Percentiles rank a stretch among this genome's conserved stretches.
Evolutionary conservation across 2,888 invertebrate species (phyloP).

Genomic region (Pseudococcus viburni): DNA sequence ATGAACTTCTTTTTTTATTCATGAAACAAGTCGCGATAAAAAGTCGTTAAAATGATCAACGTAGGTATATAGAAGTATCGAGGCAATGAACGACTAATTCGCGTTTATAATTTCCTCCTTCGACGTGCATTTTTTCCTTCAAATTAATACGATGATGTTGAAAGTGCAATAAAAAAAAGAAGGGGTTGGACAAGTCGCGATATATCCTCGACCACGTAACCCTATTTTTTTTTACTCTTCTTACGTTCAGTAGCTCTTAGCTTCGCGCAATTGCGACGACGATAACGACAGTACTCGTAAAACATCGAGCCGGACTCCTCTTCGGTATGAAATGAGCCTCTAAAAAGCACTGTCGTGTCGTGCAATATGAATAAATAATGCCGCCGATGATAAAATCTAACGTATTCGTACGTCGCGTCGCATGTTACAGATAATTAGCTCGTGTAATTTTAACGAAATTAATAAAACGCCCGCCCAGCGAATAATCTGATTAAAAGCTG

Average conservation of each 20-base stretch:
- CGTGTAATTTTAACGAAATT: slow-evolving; percentile 24
- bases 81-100: background rate
- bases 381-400: background rate
- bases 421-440: slow-evolving; percentile 9
- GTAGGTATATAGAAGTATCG: background rate
- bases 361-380: background rate
- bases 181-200: background rate
- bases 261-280: too few species aligned
- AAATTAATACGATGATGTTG: background rate
- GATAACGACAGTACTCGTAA: too few species aligned
- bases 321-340: too few species aligned
- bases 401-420: background rate
- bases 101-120: background rate
- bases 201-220: background rate
- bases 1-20: background rate
- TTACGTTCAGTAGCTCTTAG: background rate
- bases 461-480: background rate
- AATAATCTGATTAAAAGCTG: background rate
- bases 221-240: background rate
- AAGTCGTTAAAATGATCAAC: background rate
- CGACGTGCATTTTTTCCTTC: background rate
- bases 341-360: too few species aligned
- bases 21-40: background rate
- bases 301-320: too few species aligned
- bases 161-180: background rate